These are phyloP conservation scores for Aradus depressus DNA, from an alignment of 2,888 invertebrate genomes.

Conservation along the genomic window DNA sequence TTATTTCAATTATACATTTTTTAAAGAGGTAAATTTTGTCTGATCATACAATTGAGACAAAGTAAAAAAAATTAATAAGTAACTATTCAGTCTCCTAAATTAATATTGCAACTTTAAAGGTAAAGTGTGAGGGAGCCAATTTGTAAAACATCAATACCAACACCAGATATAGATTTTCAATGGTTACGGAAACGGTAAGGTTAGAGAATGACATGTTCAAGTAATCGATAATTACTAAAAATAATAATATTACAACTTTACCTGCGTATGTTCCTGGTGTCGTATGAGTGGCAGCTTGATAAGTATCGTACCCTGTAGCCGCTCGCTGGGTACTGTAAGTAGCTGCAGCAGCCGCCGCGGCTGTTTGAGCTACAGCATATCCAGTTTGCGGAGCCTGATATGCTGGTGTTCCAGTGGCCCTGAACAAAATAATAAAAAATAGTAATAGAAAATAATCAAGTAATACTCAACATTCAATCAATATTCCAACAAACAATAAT, in stretches of 20 bases:
- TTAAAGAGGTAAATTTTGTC: no score
- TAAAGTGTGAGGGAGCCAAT: no score
- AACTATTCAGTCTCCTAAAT: no score
- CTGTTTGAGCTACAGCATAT: conserved; percentile 67
- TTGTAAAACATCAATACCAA: no score
- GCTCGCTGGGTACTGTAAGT: conserved; percentile 74
- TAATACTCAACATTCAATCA: not conserved
- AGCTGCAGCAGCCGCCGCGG: conserved; percentile 51
- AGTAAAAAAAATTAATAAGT: no score
- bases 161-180: no score
- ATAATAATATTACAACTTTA: conserved; percentile 30
- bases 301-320: conserved; percentile 70
- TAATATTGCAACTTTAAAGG: no score
- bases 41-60: no score
- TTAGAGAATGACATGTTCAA: no score
- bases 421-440: conserved; percentile 35
- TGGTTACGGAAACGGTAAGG: no score
- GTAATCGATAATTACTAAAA: no score
- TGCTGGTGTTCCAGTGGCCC: conserved; percentile 53
- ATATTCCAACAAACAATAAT: not conserved
- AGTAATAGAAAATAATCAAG: conserved; percentile 33
- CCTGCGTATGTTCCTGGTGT: conserved; percentile 43
- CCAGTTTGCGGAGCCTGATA: conserved; percentile 75
- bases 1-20: no score
- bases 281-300: conserved; percentile 59